Evolutionary conservation across 1,140 invertebrate genomes (phyloP), one percentile per base, ranked within the genome.

Genomic region (Pseudomyrmex cubaensis): DNA sequence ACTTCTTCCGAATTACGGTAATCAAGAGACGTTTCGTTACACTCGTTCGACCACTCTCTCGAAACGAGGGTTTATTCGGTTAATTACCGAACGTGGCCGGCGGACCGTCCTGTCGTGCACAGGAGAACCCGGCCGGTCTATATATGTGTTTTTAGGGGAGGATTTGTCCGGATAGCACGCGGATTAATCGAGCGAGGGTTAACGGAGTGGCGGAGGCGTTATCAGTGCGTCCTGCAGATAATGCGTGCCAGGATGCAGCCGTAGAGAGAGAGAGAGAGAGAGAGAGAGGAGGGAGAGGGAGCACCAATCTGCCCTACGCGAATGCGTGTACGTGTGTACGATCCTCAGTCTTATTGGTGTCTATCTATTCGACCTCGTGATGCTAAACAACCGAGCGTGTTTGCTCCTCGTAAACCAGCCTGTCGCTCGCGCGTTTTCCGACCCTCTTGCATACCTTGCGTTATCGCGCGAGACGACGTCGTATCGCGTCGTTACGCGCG

Each of bases 391-490:
- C 69, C 78, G 83, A 78, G 78, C 87, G 86, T 89, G 86, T 89
- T 88, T 88, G 87, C 87, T 88, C 77, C 87, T 89, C 87, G 86
- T 89, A 89, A 89, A 89, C 86, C 48, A 89, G 77, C 74, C 77
- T 50, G 86, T 88, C 73, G 82, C 86, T 67, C 86, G 84, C 77
- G 73, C 77, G 54, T 85, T 80, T 35, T 35, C 56, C 62, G 48
- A 35, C 52, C 69, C 54, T 17, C 70, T 64, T 82, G 83, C 87
- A 83, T 88, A 74, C 76, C 87, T 35, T 83, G 70, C 59, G 84
- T 77, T 78, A 84, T 83, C 73, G 67, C 70, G 59, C 76, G 52
- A 83, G 85, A 87, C 57, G 63, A 50, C 48, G 74, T 66, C 73
- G 22, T 48, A 57, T 75, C 72, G 77, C 54, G 50, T 70, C 54